Evolutionary conservation across 2,113 vertebrate genomes (phyloP).

Genomic region (Ginglymostoma cirratum): DNA sequence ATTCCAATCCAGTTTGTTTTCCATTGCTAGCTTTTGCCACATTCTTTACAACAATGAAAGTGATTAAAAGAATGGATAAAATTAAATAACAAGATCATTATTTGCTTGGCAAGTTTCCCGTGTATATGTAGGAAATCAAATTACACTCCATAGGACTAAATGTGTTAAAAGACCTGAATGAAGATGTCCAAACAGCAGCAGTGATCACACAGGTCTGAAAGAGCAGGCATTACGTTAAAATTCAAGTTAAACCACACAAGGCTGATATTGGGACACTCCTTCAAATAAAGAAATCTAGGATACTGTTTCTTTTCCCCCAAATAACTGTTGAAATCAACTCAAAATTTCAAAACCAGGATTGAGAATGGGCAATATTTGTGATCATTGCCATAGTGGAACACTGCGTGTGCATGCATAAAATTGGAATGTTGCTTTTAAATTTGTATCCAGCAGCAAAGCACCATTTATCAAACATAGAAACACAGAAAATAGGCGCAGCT

Average conservation of each 20-base stretch:
- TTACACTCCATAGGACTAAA: not conserved
- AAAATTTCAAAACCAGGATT: not conserved
- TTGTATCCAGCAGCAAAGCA: too few relatives aligned
- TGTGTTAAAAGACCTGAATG: not conserved
- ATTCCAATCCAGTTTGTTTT: not conserved
- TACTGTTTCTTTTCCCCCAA: not conserved
- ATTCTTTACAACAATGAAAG: not conserved
- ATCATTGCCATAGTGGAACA: too few relatives aligned
- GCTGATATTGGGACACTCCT: not conserved
- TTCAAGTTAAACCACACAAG: not conserved
- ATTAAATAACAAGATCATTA: not conserved
- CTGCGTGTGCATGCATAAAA: too few relatives aligned
- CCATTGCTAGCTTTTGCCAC: not conserved
- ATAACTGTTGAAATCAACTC: not conserved
- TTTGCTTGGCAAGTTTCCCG: not conserved
- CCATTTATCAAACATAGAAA: too few relatives aligned
- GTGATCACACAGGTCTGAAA: not conserved
- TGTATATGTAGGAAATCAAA: not conserved
- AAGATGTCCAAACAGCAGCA: not conserved
- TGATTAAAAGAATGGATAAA: not conserved
- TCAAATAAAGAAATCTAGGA: not conserved
- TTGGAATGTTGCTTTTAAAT: too few relatives aligned
- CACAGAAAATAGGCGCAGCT: too few relatives aligned
- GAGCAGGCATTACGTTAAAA: not conserved
- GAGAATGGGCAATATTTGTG: not conserved